phyloP scores from a whole-genome alignment of 2,888 invertebrate species.

The Temnothorax unifasciatus region DNA sequence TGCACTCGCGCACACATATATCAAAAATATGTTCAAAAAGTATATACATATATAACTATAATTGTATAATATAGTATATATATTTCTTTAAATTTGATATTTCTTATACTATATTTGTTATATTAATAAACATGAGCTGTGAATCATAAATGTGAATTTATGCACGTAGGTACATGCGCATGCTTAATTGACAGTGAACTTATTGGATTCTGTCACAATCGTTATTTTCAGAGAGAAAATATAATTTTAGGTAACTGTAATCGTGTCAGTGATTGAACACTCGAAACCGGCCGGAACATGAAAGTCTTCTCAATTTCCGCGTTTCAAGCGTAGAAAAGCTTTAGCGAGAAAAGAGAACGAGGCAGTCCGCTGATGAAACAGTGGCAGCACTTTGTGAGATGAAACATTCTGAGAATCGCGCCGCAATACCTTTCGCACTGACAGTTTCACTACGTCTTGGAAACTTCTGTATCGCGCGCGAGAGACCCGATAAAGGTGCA shows the following conservation, averaged over 20 bases:
- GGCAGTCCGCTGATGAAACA: constrained; percentile 37
- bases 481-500: constrained; percentile 25
- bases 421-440: background rate
- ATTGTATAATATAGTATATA: background rate
- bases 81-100: background rate
- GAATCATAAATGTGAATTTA: background rate
- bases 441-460: constrained; percentile 22
- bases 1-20: background rate
- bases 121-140: background rate
- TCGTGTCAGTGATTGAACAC: background rate
- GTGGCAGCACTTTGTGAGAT: constrained; percentile 60
- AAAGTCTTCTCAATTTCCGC: constrained; percentile 32
- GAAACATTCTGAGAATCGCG: constrained; percentile 46
- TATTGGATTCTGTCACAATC: background rate
- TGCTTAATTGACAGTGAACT: background rate
- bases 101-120: background rate
- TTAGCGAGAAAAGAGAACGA: background rate
- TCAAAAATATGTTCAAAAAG: background rate
- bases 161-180: background rate
- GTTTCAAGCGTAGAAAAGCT: constrained; percentile 14
- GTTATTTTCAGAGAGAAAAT: constrained; percentile 1
- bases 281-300: constrained; percentile 4
- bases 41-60: background rate
- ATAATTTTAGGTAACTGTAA: background rate
- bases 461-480: constrained; percentile 34